Evolutionary conservation across 2,113 vertebrate genomes (phyloP).

Genomic region (Pheucticus melanocephalus): DNA sequence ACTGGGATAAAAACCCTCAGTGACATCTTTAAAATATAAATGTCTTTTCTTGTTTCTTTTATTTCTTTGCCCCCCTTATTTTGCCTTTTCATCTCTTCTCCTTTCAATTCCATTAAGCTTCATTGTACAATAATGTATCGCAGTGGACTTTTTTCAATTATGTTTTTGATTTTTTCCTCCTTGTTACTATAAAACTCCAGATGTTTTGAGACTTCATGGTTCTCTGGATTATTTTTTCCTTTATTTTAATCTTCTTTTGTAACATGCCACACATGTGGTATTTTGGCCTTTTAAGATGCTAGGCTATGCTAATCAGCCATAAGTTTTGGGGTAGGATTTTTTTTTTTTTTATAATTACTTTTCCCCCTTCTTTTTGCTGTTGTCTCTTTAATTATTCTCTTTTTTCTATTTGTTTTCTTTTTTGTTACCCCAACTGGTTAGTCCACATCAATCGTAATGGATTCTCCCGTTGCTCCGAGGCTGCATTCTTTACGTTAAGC

Average conservation of each 20-base stretch:
- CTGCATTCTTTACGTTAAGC: neutral
- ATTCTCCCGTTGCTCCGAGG: neutral
- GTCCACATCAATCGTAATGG: neutral
- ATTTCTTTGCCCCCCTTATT: neutral
- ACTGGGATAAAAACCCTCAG: constrained; percentile 17
- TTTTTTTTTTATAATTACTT: neutral
- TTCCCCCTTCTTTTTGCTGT: neutral
- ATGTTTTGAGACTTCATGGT: constrained; percentile 79
- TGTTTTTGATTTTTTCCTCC: constrained; percentile 73
- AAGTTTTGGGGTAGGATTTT: neutral
- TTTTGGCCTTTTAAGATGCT: constrained; percentile 62
- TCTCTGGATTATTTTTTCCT: constrained; percentile 75
- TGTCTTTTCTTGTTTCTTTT: constrained; percentile 49
- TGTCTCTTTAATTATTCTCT: neutral
- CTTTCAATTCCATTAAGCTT: constrained; percentile 61
- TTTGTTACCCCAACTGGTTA: neutral
- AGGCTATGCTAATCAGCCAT: constrained; percentile 26
- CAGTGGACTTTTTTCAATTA: constrained; percentile 77
- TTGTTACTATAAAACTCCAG: constrained; percentile 78
- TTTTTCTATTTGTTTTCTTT: neutral
- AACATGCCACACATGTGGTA: constrained; percentile 76
- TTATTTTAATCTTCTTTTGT: constrained; percentile 78
- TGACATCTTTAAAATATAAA: constrained; percentile 59
- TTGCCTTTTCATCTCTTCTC: constrained; percentile 70
- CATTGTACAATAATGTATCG: constrained; percentile 67